A percentile compares a stretch with the other conserved stretches of the same genome.
phyloP scores from a whole-genome alignment of 1,140 invertebrate genomes.

The Muscidifurax raptorellus region DNA sequence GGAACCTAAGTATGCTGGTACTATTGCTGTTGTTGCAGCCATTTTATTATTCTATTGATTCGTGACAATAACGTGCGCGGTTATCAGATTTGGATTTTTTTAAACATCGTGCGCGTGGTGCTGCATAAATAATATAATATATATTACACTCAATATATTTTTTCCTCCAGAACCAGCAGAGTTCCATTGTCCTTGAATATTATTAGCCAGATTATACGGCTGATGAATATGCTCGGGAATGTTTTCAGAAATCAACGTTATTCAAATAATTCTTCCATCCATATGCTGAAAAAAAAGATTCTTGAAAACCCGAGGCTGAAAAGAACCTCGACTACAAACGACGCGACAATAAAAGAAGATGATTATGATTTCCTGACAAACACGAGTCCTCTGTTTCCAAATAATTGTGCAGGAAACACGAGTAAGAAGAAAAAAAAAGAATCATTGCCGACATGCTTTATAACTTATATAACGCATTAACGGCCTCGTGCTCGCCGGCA shows the following conservation, averaged over 20 bases:
- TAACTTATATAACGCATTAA: conserved; percentile 40
- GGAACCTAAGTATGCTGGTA: neutral
- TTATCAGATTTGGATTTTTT: no score
- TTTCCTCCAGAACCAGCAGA: no score
- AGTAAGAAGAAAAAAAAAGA: conserved; percentile 8
- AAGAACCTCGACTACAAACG: no score
- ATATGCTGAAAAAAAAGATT: neutral
- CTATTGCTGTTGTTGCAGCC: conserved; percentile 34
- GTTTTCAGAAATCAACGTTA: no score
- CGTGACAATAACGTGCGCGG: no score
- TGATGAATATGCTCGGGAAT: no score
- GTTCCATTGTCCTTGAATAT: no score
- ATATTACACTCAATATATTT: no score
- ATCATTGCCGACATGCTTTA: conserved; percentile 12
- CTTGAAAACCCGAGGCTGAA: neutral
- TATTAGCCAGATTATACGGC: no score
- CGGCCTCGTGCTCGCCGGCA: neutral
- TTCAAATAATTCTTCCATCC: no score
- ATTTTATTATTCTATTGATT: neutral
- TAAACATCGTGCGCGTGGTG: no score
- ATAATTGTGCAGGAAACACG: conserved; percentile 39
- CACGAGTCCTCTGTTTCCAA: conserved; percentile 23
- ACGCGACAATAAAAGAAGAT: neutral
- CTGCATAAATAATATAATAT: no score
- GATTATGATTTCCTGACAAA: conserved; percentile 43